A percentile compares a stretch with the other conserved stretches of the same genome.
These are phyloP conservation scores for Mimumesa dahlbomi DNA, from an alignment of 2,888 invertebrate genomes.

Conservation along the genomic window DNA sequence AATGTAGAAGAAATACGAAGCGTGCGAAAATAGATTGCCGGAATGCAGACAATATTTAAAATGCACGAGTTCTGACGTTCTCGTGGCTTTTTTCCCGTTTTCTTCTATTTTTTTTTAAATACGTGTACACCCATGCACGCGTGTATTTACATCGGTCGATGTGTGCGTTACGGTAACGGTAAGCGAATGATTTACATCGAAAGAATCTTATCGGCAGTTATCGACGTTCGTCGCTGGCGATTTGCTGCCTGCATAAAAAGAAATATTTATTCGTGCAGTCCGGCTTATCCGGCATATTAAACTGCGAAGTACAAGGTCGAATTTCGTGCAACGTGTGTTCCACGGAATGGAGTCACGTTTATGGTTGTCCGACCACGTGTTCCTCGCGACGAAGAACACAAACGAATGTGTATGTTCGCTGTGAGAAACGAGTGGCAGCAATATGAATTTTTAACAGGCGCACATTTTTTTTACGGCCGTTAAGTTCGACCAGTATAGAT, in stretches of 20 bases:
- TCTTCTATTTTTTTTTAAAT: too few species aligned
- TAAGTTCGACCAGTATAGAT: too few species aligned
- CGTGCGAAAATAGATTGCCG: too few species aligned
- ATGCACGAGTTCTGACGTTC: too few species aligned
- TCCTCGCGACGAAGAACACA: neutral
- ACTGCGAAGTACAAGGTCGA: slow-evolving; percentile 19
- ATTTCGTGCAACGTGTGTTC: slow-evolving; percentile 17
- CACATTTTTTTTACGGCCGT: too few species aligned
- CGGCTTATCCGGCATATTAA: neutral
- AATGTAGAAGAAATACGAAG: too few species aligned
- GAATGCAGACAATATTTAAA: neutral
- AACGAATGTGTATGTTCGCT: neutral
- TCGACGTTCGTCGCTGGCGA: neutral
- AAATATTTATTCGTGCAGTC: neutral
- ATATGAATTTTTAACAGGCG: too few species aligned
- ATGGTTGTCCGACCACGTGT: slow-evolving; percentile 31
- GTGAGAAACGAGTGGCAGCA: neutral
- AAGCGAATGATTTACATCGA: neutral
- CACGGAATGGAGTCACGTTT: slow-evolving; percentile 25
- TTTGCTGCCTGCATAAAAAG: neutral
- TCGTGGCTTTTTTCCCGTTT: too few species aligned
- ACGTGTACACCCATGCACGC: too few species aligned
- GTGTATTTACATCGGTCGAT: neutral
- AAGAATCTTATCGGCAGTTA: slow-evolving; percentile 4
- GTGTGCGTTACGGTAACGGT: neutral